Conservation (phyloP, 2,797 vertebrate species). For the Cyclura pinguis region DNA sequence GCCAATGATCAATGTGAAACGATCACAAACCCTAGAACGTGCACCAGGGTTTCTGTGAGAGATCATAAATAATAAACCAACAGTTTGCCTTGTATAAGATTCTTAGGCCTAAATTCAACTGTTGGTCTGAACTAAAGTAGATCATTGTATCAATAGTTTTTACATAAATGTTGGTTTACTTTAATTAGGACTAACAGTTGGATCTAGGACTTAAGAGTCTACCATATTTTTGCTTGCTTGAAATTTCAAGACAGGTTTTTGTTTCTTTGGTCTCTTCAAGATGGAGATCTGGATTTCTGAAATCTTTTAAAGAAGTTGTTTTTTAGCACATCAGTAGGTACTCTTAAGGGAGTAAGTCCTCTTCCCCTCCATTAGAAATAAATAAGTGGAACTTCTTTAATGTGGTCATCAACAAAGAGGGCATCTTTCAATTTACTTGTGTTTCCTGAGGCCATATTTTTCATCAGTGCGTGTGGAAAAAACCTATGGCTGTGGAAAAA, state of each 20-base stretch:
- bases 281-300: background rate
- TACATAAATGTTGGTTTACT: no score
- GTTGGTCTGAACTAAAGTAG: no score
- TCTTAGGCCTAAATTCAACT: no score
- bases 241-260: background rate
- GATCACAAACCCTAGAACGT: background rate
- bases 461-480: background rate
- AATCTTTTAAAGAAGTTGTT: no score
- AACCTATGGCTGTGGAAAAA: conserved; percentile 37
- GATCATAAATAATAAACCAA: background rate
- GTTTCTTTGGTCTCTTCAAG: background rate
- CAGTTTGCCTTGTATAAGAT: background rate
- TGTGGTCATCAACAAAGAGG: background rate
- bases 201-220: background rate
- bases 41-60: background rate
- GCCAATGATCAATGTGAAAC: background rate
- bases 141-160: no score
- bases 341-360: background rate
- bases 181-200: no score
- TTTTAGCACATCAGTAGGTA: background rate
- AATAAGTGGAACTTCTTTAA: conserved; percentile 4
- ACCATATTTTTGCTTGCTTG: background rate
- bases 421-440: background rate
- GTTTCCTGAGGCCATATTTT: conserved; percentile 40
- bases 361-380: background rate